phyloP scores from a whole-genome alignment of 2,113 vertebrate genomes.

The Apeltes quadracus region DNA sequence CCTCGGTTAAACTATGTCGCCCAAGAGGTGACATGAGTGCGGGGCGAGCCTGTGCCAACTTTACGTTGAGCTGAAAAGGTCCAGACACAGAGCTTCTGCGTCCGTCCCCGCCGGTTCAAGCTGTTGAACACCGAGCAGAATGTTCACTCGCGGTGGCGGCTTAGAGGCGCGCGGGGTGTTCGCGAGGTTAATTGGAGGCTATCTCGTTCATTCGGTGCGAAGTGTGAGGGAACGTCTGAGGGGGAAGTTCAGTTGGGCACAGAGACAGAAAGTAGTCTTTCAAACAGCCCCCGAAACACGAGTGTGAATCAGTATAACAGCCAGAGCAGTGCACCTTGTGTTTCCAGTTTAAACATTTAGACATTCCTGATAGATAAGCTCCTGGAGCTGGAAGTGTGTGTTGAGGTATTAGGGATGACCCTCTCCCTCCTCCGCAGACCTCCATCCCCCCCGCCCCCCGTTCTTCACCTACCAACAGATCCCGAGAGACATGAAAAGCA shows the following conservation, averaged over 20 bases:
- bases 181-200: slow-evolving; percentile 47
- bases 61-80: slow-evolving; percentile 54
- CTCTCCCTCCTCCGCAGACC: slow-evolving; percentile 22
- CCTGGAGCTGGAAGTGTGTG: slow-evolving; percentile 57
- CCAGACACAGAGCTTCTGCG: slow-evolving; percentile 32
- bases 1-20: slow-evolving; percentile 67
- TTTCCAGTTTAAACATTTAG: slow-evolving; percentile 76
- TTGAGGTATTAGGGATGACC: slow-evolving; percentile 55
- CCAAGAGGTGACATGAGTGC: slow-evolving; percentile 70
- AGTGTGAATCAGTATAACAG: slow-evolving; percentile 46
- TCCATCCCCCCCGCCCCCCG: too few species aligned
- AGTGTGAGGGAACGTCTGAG: slow-evolving; percentile 42
- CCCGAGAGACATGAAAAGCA: slow-evolving; percentile 25
- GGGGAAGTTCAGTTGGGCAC: slow-evolving; percentile 43
- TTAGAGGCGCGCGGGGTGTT: slow-evolving; percentile 10
- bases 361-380: slow-evolving; percentile 77
- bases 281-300: slow-evolving; percentile 18
- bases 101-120: slow-evolving; percentile 25
- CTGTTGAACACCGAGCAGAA: slow-evolving; percentile 37
- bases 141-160: slow-evolving; percentile 25
- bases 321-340: slow-evolving; percentile 57
- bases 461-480: slow-evolving; percentile 26
- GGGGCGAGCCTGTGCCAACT: slow-evolving; percentile 54
- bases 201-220: slow-evolving; percentile 31
- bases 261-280: slow-evolving; percentile 46